Evolutionary conservation across 2,797 vertebrate genomes (phyloP).

Genomic region (Momotus momota): DNA sequence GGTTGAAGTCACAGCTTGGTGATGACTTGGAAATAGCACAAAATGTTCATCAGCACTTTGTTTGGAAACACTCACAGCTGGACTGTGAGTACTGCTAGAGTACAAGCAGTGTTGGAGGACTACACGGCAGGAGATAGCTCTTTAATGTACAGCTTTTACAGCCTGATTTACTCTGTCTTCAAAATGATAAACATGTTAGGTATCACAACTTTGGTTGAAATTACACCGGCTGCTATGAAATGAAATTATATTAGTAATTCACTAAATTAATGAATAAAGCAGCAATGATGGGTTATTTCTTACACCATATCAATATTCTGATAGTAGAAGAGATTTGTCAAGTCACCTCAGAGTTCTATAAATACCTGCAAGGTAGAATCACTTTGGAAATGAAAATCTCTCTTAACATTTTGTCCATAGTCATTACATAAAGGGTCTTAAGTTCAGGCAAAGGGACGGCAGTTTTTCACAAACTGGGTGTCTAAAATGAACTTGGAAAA

Average conservation of each 20-base stretch:
- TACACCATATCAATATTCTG: background rate
- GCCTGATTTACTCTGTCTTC: background rate
- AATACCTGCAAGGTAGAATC: background rate
- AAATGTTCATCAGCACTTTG: background rate
- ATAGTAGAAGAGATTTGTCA: background rate
- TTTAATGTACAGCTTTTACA: background rate
- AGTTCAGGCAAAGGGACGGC: background rate
- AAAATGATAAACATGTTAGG: background rate
- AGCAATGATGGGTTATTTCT: background rate
- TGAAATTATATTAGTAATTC: background rate
- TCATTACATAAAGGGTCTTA: background rate
- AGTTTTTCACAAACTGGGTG: background rate
- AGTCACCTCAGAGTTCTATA: background rate
- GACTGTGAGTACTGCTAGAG: background rate
- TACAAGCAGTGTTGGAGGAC: background rate
- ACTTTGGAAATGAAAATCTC: background rate
- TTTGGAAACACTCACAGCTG: background rate
- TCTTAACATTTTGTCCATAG: background rate
- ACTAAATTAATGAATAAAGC: background rate
- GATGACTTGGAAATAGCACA: background rate
- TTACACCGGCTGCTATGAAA: background rate
- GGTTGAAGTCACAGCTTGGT: background rate
- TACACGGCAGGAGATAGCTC: background rate
- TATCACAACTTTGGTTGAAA: background rate
- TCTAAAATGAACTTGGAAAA: background rate